Percentiles rank a stretch among this genome's conserved stretches.
These are phyloP conservation scores for Mylabris phalerata DNA, from an alignment of 1,140 invertebrate species.

Conservation along the genomic window DNA sequence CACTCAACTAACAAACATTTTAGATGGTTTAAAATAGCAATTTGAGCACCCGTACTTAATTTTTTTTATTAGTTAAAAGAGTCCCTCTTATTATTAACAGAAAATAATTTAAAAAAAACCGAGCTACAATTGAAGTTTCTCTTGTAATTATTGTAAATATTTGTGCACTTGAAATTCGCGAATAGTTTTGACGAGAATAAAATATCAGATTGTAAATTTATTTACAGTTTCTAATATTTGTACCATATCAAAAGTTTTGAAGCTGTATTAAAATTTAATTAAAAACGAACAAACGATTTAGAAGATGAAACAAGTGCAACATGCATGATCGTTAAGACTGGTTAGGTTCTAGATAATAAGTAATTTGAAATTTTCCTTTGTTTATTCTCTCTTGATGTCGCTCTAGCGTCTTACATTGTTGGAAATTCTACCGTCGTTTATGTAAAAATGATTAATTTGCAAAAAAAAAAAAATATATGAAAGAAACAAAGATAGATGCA, in stretches of 20 bases:
- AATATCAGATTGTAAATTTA: neutral
- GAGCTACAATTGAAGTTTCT: neutral
- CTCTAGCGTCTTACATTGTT: neutral
- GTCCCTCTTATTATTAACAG: too few species aligned
- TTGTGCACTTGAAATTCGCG: conserved; percentile 20
- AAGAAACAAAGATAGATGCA: neutral
- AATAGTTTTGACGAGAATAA: neutral
- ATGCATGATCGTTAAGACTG: conserved; percentile 39
- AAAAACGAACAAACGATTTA: neutral
- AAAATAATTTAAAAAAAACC: too few species aligned
- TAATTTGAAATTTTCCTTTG: conserved; percentile 12
- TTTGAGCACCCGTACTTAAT: too few species aligned
- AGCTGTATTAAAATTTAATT: neutral
- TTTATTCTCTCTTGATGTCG: neutral
- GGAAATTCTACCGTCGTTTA: neutral
- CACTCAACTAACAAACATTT: too few species aligned
- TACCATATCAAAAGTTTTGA: neutral
- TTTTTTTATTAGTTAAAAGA: too few species aligned
- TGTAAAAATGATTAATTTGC: neutral
- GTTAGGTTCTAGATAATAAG: conserved; percentile 34
- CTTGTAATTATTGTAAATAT: conserved; percentile 32
- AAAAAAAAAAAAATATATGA: neutral
- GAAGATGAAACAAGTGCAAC: conserved; percentile 24
- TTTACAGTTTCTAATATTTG: neutral
- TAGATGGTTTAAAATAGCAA: too few species aligned